Base-by-base conservation (phyloP, 2,888 invertebrate genomes). In the Chloroclystis v-ata region DNA sequence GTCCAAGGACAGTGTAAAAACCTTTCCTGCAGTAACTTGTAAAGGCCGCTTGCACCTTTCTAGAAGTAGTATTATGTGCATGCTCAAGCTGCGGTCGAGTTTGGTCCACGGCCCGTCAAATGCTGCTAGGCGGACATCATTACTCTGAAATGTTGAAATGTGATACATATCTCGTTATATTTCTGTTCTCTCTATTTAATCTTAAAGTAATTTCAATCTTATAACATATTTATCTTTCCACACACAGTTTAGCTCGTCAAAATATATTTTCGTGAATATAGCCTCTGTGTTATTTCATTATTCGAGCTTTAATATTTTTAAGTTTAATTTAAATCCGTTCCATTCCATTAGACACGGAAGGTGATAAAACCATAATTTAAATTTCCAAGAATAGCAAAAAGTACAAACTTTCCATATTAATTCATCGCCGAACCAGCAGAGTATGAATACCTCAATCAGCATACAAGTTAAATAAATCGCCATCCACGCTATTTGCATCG, bases 401-500 rank as follows among this genome's bases (percentile, higher is more conserved):
- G 29, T 53, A 62, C 59, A 37, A 60, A 85, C 88, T 81, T 86
- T 85, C 71, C 79, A 78, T 62, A 87, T 87, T 49, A 89, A 71
- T 62, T 84, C 85, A 61, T 89, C 78, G 32, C 88, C 88, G 56
- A 82, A 89, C 88, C 87, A 88, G 65, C 88, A 89, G 38, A 84
- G 65, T 65, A 88, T 88, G 63, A 86, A 88, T 30, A 89, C 84
- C 66, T 88, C 88, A 56, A 81, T 74, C 61, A 88, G 69, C 88
- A 89, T 89, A 59, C 88, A 88, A 40, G 83, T 78, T 54, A 88
- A 67, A 63, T 89, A 89, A 53, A 87, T 79, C 11, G 79, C 78
- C 82, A 85, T 85, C 88, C 88, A 89, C 49, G 78, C 72, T 56
- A 89, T 84, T 71, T 88, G 87, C 73, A 87, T 78, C 37, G 82